phyloP scores from a whole-genome alignment of 2,113 vertebrate genomes.

The Chitala chitala region DNA sequence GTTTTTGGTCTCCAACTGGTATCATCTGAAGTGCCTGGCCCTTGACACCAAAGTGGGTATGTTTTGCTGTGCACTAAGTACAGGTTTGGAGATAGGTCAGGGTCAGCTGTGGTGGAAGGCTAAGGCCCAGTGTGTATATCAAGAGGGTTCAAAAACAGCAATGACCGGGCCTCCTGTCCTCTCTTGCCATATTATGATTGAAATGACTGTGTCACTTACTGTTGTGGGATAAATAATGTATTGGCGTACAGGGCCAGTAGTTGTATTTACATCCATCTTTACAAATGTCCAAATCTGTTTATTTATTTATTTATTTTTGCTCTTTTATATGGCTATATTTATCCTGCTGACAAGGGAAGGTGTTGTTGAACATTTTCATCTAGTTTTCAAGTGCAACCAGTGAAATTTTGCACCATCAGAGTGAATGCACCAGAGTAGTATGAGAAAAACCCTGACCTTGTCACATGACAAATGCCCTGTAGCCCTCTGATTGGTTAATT shows the following conservation, averaged over 20 bases:
- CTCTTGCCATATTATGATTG: too few species aligned
- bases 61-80: not conserved
- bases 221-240: too few species aligned
- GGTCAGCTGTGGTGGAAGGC: not conserved
- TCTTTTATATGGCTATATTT: too few species aligned
- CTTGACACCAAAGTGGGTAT: too few species aligned
- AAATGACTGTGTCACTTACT: too few species aligned
- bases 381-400: not conserved
- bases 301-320: too few species aligned
- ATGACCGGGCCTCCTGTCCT: not conserved
- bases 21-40: too few species aligned
- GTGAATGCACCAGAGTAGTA: not conserved
- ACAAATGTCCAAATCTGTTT: too few species aligned
- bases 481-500: slow-evolving; percentile 12
- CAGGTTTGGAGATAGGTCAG: not conserved
- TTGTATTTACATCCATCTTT: too few species aligned
- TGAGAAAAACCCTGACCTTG: not conserved
- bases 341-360: too few species aligned
- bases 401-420: not conserved
- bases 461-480: slow-evolving; percentile 15
- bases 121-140: not conserved
- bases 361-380: not conserved
- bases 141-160: not conserved
- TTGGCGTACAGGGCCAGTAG: too few species aligned
- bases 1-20: too few species aligned